phyloP scores from a whole-genome alignment of 2,888 invertebrate genomes.

The Hemistola chrysoprasaria region DNA sequence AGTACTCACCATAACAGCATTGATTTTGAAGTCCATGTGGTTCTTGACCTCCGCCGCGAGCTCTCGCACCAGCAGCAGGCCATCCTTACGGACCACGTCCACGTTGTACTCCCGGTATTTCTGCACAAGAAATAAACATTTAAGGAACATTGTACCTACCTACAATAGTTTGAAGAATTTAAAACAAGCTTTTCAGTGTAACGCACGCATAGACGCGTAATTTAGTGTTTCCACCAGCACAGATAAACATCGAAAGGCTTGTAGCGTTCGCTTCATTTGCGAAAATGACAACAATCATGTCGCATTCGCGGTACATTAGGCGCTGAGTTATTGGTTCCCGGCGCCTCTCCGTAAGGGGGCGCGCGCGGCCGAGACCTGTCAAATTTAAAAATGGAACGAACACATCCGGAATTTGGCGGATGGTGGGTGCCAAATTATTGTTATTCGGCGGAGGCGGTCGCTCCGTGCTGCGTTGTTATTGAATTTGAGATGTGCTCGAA shows the following conservation, averaged over 20 bases:
- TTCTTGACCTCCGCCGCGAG: constrained; percentile 95
- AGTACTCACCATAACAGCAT: constrained; percentile 95
- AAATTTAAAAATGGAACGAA: constrained; percentile 80
- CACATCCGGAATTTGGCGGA: constrained; percentile 74
- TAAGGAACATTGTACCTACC: constrained; percentile 15
- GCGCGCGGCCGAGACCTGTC: constrained; percentile 63
- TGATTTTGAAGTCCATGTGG: constrained; percentile 96
- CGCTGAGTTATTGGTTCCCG: constrained; percentile 62
- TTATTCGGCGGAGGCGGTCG: constrained; percentile 66
- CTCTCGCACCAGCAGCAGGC: constrained; percentile 91
- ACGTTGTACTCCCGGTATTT: constrained; percentile 91
- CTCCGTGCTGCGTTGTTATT: constrained; percentile 66
- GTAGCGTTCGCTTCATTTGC: constrained; percentile 73
- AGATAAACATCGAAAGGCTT: constrained; percentile 72
- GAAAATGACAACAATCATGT: constrained; percentile 77
- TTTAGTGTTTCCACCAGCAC: constrained; percentile 69
- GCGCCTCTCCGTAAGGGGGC: constrained; percentile 30
- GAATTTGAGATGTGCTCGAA: constrained; percentile 64
- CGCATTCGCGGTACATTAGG: constrained; percentile 71
- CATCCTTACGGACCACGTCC: constrained; percentile 91
- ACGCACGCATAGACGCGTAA: constrained; percentile 49
- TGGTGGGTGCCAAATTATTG: constrained; percentile 77
- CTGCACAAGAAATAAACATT: constrained; percentile 69
- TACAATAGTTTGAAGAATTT: constrained; percentile 29
- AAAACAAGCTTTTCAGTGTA: constrained; percentile 55